Evolutionary conservation across 2,888 invertebrate species (phyloP).

Genomic region (Clunio marinus): DNA sequence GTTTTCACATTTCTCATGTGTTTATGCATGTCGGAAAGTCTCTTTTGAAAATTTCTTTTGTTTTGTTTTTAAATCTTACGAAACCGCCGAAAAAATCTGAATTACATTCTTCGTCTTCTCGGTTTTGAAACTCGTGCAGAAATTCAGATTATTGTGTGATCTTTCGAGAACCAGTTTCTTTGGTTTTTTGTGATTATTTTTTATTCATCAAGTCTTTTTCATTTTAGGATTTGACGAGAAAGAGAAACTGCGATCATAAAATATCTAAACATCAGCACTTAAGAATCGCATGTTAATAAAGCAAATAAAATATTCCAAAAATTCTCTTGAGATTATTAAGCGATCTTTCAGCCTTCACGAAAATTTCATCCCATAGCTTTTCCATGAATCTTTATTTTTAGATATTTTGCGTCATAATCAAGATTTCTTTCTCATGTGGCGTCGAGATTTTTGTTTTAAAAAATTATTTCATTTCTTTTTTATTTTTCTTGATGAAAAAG

Average conservation of each 20-base stretch:
- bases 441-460: not conserved
- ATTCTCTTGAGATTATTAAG: constrained; percentile 1
- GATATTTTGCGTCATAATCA: constrained; percentile 32
- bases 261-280: not conserved
- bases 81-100: constrained; percentile 4
- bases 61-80: no score
- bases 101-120: not conserved
- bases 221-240: not conserved
- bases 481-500: not conserved
- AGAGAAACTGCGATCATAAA: not conserved
- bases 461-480: not conserved
- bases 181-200: constrained; percentile 3
- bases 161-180: constrained; percentile 19
- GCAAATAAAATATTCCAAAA: constrained; percentile 17
- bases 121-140: not conserved
- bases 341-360: constrained; percentile 14
- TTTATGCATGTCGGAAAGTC: not conserved
- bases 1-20: no score
- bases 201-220: constrained; percentile 18
- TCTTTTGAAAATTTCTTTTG: constrained; percentile 25
- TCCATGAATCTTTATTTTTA: constrained; percentile 26
- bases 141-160: not conserved
- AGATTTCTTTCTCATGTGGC: constrained; percentile 7
- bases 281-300: not conserved
- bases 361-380: not conserved